Conservation (phyloP, 2,113 vertebrate species). For the Channa maculata region DNA sequence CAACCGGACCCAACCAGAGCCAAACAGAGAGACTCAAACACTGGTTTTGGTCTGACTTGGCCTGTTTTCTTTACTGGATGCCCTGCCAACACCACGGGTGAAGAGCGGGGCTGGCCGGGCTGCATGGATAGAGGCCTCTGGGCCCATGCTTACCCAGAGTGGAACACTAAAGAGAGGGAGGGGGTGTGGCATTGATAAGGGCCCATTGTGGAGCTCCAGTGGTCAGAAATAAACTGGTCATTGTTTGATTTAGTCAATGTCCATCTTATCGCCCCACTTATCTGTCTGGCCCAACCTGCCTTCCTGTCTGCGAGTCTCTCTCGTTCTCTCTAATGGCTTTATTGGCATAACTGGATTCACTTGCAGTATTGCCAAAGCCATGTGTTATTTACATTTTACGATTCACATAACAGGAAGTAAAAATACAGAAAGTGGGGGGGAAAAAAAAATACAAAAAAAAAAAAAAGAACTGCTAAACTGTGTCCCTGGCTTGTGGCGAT, state of each 20-base stretch:
- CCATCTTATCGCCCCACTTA: slow-evolving; percentile 74
- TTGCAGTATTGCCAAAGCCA: no score
- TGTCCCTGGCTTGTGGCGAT: neutral
- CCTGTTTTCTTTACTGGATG: slow-evolving; percentile 67
- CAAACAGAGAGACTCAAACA: slow-evolving; percentile 61
- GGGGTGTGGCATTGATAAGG: slow-evolving; percentile 57
- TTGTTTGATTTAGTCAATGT: slow-evolving; percentile 79
- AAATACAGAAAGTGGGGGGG: no score
- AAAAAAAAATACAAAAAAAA: no score
- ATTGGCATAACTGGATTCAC: no score
- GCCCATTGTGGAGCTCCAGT: slow-evolving; percentile 72
- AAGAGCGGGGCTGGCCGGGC: slow-evolving; percentile 48
- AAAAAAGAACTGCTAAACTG: no score
- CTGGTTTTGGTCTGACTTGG: slow-evolving; percentile 54
- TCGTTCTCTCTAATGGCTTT: slow-evolving; percentile 28
- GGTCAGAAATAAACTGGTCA: slow-evolving; percentile 79
- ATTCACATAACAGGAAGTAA: no score
- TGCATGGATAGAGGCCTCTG: slow-evolving; percentile 35
- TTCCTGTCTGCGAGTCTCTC: slow-evolving; percentile 69
- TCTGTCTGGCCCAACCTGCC: slow-evolving; percentile 70
- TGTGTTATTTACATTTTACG: no score
- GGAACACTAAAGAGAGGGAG: slow-evolving; percentile 37
- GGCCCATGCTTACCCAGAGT: slow-evolving; percentile 44
- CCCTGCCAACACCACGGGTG: slow-evolving; percentile 64
- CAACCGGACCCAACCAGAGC: slow-evolving; percentile 73